Conservation (phyloP, 2,888 invertebrate genomes). For the Oeneis ivallda region DNA sequence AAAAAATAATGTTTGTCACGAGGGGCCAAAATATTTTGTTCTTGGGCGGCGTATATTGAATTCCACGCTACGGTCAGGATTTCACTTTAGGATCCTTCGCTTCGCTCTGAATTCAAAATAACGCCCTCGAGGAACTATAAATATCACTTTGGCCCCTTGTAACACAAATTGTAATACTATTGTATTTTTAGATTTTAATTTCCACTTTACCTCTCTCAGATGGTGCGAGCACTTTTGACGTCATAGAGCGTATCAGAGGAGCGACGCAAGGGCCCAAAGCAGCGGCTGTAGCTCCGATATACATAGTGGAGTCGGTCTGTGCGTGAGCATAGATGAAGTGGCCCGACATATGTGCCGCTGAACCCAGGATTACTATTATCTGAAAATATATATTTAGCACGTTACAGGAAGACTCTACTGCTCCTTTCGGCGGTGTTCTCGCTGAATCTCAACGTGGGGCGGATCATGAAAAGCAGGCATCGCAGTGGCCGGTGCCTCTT, state of each 20-base stretch:
- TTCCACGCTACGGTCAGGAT: no score
- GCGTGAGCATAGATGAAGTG: constrained; percentile 86
- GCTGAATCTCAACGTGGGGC: no score
- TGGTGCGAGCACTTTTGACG: constrained; percentile 87
- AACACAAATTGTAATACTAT: no score
- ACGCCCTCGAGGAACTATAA: no score
- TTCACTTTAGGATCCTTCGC: no score
- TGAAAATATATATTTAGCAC: constrained; percentile 43
- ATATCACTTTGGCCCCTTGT: no score
- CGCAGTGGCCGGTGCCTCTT: background rate
- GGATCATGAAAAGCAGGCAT: no score
- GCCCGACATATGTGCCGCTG: constrained; percentile 85
- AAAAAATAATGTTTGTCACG: no score
- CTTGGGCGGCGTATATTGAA: no score
- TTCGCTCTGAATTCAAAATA: no score
- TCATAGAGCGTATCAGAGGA: constrained; percentile 90
- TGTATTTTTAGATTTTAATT: background rate
- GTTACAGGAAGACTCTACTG: background rate
- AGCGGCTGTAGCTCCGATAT: constrained; percentile 87
- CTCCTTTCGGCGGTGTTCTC: no score
- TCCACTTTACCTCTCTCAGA: constrained; percentile 84
- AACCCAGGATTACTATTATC: constrained; percentile 87
- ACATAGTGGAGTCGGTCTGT: constrained; percentile 79
- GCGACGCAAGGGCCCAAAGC: constrained; percentile 90
- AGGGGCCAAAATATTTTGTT: no score